Percentiles rank a stretch among this genome's conserved stretches.
Conservation (phyloP, 2,797 vertebrate species). For the Megaceryle alcyon region DNA sequence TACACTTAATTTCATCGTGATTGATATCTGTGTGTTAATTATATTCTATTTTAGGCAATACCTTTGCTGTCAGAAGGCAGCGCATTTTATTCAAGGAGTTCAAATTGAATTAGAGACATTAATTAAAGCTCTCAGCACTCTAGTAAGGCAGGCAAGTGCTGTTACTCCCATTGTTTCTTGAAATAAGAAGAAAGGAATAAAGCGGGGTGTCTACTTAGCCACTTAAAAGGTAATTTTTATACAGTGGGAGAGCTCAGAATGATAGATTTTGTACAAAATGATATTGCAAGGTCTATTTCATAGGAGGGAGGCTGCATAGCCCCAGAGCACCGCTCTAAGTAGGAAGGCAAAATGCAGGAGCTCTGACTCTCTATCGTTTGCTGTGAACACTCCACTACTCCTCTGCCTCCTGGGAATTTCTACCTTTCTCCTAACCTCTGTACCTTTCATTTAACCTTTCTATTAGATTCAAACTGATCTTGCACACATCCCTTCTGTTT, state of each 20-base stretch:
- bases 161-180: constrained; percentile 65
- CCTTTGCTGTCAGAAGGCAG: constrained; percentile 65
- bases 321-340: not conserved
- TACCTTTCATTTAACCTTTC: constrained; percentile 10
- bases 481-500: constrained; percentile 3
- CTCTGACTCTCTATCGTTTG: not conserved
- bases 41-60: constrained; percentile 72
- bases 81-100: constrained; percentile 70
- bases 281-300: constrained; percentile 5
- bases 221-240: constrained; percentile 65
- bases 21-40: constrained; percentile 73
- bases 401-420: constrained; percentile 4
- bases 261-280: constrained; percentile 25
- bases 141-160: constrained; percentile 64
- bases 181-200: constrained; percentile 65
- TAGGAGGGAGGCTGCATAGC: not conserved
- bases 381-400: not conserved
- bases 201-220: constrained; percentile 58
- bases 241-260: constrained; percentile 24
- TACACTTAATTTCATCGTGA: constrained; percentile 67
- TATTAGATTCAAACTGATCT: constrained; percentile 25
- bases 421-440: not conserved
- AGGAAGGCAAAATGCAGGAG: not conserved
- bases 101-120: constrained; percentile 71
- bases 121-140: constrained; percentile 69